Base-by-base conservation (phyloP, 2,797 vertebrate species). In the Coregonus sp. region DNA sequence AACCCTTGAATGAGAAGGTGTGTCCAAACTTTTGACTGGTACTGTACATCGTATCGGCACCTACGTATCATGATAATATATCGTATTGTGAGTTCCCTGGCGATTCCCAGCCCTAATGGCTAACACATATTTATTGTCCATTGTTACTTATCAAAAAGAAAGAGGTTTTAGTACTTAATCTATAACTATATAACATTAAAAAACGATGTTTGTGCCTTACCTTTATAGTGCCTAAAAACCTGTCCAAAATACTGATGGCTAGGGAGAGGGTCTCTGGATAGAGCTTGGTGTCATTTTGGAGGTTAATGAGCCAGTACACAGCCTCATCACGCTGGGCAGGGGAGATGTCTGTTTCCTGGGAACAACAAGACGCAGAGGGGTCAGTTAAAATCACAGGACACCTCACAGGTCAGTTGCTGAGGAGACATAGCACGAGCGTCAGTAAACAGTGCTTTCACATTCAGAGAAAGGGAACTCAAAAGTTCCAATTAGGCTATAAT, bases 201-300 rank as follows among this genome's bases (percentile, higher is more conserved):
- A 52, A 16, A 20, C 6, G 1, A 33, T 12, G 5, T 61, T 18
- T 9, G 18, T 4, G 12, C 11, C 25, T 74, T 94, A 99, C 98
- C 96, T 99, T 99, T 80, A 99, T 96, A 83, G 96, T 89, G 71
- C 95, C 94, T 85, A 99, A 95, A 94, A 99, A 99, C 87, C 97
- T 96, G 89, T 99, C 98, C 92, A 99, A 91, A 87, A 97, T 95
- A 92, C 95, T 96, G 86, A 98, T 94, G 83, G 97, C 96, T 87
- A 98, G 90, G 91, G 96, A 96, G 80, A 99, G 94, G 2, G 97
- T 97, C 93, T 99, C 98, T 93, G 98, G 97, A 91, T 98, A 97
- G 86, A 99, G 96, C 89, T 95, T 95, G 89, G 98, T 96, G 54
- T 93, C 94, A 87, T 93, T 87, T 85, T 98, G 97, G 84, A 99